Base-by-base conservation (phyloP, 2,797 vertebrate genomes). In the Streptopelia turtur region DNA sequence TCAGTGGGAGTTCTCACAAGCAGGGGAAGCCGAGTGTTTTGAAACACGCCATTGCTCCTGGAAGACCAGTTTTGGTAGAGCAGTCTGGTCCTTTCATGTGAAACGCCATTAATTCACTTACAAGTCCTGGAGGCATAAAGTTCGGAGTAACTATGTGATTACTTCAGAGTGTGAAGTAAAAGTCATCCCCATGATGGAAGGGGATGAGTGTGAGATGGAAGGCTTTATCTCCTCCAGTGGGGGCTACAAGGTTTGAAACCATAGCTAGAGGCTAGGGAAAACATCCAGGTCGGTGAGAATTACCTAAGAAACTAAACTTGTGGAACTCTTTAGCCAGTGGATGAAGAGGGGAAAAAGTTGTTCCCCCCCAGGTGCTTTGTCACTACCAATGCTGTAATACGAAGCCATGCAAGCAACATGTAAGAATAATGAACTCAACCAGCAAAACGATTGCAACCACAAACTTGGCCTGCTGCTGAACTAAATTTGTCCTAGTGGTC, bases 361-460 rank as follows among this genome's bases (percentile, higher is more conserved):
- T 50, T 89, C 23, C 6, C 7, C 16, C 3, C 5, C 30, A 37
- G 33, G 33, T 79, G 35, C 74, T 90, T 72, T 76, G 37, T 37
- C 23, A 37, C 28, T 52, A 11, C 15, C 55, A 35, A 28, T 39
- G 52, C 43, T 31, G 16, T n/a, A 47, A 23, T 13, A 27, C 30
- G 74, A 89, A 88, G 69, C 31, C 15, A 4, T 8, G 27, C 13
- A 68, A 64, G 16, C 15, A 24, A 56, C 23, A 5, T 28, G 6
- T 52, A 60, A 59, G 63, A 72, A 22, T 47, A 50, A 49, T 20
- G 25, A 81, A 74, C 35, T 71, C 10, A 53, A 11, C 15, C 31
- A 60, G n/a, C 37, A 80, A 65, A 75, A 68, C 3, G 0, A 11
- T 37, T 60, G 33, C 39, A 86, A 37, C 33, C n/a, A 41, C 0